Evolutionary conservation across 2,113 vertebrate genomes (phyloP), one percentile per base, ranked within the genome.

Genomic region (Falcunculus frontatus): DNA sequence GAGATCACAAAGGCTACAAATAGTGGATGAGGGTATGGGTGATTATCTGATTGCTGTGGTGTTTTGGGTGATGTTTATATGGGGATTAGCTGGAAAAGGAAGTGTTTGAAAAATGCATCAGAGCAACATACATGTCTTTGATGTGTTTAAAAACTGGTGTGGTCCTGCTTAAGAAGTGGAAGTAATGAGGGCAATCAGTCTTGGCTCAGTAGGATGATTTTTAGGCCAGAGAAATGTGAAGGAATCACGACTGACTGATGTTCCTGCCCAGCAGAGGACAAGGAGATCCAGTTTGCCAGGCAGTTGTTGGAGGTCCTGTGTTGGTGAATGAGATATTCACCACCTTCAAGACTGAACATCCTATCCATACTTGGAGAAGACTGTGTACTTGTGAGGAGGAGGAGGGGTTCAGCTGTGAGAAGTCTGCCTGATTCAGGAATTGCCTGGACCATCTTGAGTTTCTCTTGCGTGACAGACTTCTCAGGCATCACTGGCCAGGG

Each of bases 401-500:
- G 68, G 29, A 82, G 49, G 29, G 63, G 79, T 57, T 90, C 90
- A 91, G 57, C 77, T 74, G 62, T 41, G 77, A 89, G 62, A 95
- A 94, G 70, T 49, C 65, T 93, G 87, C 52, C 87, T 84, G 73
- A 69, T 87, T 76, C 53, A 94, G 77, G 87, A 96, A 85, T 91
- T 89, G 69, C 63, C 62, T 1, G 3, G 73, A 95, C 93, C 94
- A 95, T 95, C 95, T 95, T 96, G 94, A 94, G 84, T 39, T 94
- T 72, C 53, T 97, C 93, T 94, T 87, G 91, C 32, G 0, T 96
- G 93, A 96, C 93, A 93, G 84, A 89, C 62, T 93, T 95, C 93
- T 94, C 93, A 96, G 46, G 93, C 93, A 93, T 95, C 91, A 73
- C 93, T 95, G 91, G 62, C 91, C 93, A 85, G 94, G 81, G 84